phyloP scores from a whole-genome alignment of 2,113 vertebrate genomes.

The Casuarius casuarius region DNA sequence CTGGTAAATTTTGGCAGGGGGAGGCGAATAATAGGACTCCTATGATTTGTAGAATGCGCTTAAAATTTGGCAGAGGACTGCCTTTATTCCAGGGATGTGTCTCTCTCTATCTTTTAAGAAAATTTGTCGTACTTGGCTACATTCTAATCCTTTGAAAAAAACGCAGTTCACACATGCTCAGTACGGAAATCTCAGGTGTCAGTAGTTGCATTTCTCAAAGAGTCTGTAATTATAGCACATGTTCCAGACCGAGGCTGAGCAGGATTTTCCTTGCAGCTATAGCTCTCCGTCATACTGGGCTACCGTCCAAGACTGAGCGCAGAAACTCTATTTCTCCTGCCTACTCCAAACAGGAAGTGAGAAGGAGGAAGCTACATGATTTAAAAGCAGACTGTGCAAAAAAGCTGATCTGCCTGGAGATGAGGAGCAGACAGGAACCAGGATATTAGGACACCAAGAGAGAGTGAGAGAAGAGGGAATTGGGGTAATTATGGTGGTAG shows the following conservation, averaged over 20 bases:
- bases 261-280: slow-evolving; percentile 66
- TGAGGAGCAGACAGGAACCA: slow-evolving; percentile 20
- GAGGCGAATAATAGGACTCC: background rate
- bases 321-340: slow-evolving; percentile 50
- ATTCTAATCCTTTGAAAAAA: background rate
- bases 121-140: background rate
- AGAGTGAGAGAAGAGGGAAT: background rate
- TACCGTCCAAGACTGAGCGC: background rate
- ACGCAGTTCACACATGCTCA: background rate
- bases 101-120: background rate
- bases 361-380: slow-evolving; percentile 60
- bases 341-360: slow-evolving; percentile 67
- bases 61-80: background rate
- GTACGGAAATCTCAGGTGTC: slow-evolving; percentile 52
- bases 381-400: slow-evolving; percentile 59
- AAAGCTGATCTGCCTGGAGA: slow-evolving; percentile 53
- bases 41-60: background rate
- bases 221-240: slow-evolving; percentile 59
- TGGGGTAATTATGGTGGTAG: background rate
- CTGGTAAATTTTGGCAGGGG: background rate
- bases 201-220: slow-evolving; percentile 58
- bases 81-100: background rate
- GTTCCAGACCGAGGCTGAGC: slow-evolving; percentile 52
- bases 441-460: background rate
- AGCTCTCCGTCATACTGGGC: slow-evolving; percentile 39